phyloP scores from a whole-genome alignment of 2,113 vertebrate species.

The Atherinomorus stipes region DNA sequence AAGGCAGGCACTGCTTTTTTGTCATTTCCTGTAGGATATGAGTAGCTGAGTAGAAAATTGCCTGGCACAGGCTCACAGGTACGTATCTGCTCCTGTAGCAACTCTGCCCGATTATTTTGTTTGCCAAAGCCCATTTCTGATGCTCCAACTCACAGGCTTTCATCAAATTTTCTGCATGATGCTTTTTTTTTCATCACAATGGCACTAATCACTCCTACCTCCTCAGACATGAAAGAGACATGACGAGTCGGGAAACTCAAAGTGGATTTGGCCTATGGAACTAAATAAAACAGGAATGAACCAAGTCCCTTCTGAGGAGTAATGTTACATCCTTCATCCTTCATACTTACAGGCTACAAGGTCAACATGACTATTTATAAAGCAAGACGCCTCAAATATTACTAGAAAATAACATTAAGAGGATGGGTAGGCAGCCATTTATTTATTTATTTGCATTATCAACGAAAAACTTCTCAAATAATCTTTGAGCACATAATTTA shows the following conservation, averaged over 20 bases:
- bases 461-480: too few species aligned
- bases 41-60: conserved; percentile 67
- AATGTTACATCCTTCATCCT: not conserved
- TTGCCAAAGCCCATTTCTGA: conserved; percentile 47
- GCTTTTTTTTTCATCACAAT: conserved; percentile 46
- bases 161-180: conserved; percentile 53
- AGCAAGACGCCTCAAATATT: not conserved
- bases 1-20: conserved; percentile 49
- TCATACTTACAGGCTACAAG: not conserved
- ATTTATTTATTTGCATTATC: not conserved
- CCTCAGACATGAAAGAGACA: conserved; percentile 19
- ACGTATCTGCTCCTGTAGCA: conserved; percentile 41
- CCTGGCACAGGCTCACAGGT: conserved; percentile 32
- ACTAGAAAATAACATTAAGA: not conserved
- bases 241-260: conserved; percentile 8
- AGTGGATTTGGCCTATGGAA: conserved; percentile 20
- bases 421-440: not conserved
- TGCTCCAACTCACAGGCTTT: conserved; percentile 42
- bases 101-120: conserved; percentile 50
- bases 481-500: too few species aligned
- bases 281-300: not conserved
- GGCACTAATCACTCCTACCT: conserved; percentile 43
- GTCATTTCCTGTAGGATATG: conserved; percentile 59
- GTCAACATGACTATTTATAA: not conserved
- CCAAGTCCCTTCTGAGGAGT: not conserved